A percentile compares a stretch with the other conserved stretches of the same genome.
Conservation (phyloP, 1,140 invertebrate species). For the Chlorops oryzae region DNA sequence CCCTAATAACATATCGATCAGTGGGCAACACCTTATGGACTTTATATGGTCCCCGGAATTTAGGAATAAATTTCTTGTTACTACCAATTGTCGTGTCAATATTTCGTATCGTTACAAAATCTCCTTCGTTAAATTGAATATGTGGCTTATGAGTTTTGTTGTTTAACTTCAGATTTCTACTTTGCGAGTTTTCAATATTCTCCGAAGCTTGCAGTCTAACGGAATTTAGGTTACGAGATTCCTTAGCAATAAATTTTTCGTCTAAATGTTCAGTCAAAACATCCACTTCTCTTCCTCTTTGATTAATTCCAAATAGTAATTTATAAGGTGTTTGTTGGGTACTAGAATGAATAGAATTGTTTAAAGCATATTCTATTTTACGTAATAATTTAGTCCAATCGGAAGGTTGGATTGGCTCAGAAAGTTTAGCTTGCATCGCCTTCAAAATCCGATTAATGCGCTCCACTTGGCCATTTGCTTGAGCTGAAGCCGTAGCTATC, state of each 20-base stretch:
- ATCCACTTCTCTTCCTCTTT: conserved; percentile 3
- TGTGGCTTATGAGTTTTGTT: neutral
- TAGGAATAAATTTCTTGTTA: conserved; percentile 6
- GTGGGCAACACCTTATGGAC: neutral
- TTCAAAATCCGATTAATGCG: conserved; percentile 1
- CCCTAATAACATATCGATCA: conserved; percentile 1
- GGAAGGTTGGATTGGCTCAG: too few species aligned
- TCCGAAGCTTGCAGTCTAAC: neutral
- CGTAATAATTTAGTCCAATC: conserved; percentile 5
- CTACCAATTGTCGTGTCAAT: conserved; percentile 1
- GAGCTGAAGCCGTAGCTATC: neutral
- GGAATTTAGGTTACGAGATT: too few species aligned
- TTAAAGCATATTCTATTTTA: conserved; percentile 8
- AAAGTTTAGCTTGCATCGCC: conserved; percentile 8
- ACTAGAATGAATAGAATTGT: conserved; percentile 1
- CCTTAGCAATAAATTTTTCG: too few species aligned
- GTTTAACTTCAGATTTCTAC: conserved; percentile 4
- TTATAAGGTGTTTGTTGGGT: conserved; percentile 2
- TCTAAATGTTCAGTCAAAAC: conserved; percentile 3
- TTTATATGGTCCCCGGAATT: conserved; percentile 3
- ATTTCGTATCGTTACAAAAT: conserved; percentile 6
- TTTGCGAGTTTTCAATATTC: conserved; percentile 10
- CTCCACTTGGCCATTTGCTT: conserved; percentile 3
- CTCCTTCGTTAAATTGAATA: conserved; percentile 1
- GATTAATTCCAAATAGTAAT: conserved; percentile 3